Conservation (phyloP, 2,797 vertebrate species). For the Hemitrygon akajei region DNA sequence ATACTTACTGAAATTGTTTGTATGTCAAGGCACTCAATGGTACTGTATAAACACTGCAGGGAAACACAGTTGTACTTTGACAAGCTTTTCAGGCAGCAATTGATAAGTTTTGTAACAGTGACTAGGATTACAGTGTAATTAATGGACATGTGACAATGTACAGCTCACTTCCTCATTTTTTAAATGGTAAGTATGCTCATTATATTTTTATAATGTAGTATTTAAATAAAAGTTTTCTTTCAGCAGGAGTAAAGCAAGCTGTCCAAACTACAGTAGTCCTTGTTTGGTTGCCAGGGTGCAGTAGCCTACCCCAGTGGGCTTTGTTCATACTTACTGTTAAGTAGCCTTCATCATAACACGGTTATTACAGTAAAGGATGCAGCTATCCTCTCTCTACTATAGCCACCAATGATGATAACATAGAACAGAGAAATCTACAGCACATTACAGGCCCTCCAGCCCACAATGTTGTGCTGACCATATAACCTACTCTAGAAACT, state of each 20-base stretch:
- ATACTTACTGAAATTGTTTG: slow-evolving; percentile 10
- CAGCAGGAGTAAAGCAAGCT: neutral
- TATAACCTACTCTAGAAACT: too few species aligned
- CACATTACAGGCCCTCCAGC: too few species aligned
- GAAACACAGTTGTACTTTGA: neutral
- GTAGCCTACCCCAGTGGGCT: neutral
- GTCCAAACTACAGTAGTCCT: neutral
- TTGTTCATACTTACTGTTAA: neutral
- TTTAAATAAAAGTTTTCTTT: neutral
- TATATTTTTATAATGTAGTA: neutral
- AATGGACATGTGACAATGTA: neutral
- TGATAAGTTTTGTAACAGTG: neutral
- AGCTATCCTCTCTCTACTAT: neutral
- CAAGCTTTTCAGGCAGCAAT: slow-evolving; percentile 15
- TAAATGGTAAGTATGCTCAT: neutral
- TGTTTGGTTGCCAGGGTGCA: neutral
- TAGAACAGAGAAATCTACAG: too few species aligned
- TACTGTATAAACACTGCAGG: slow-evolving; percentile 30
- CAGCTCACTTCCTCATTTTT: neutral
- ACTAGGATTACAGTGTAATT: neutral
- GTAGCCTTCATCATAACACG: too few species aligned
- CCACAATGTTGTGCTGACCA: too few species aligned
- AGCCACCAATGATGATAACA: neutral
- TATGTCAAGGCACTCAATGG: neutral
- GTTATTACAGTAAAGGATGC: neutral